These are phyloP conservation scores for Esox masquinongy DNA, from an alignment of 2,797 vertebrate species.

Conservation along the genomic window DNA sequence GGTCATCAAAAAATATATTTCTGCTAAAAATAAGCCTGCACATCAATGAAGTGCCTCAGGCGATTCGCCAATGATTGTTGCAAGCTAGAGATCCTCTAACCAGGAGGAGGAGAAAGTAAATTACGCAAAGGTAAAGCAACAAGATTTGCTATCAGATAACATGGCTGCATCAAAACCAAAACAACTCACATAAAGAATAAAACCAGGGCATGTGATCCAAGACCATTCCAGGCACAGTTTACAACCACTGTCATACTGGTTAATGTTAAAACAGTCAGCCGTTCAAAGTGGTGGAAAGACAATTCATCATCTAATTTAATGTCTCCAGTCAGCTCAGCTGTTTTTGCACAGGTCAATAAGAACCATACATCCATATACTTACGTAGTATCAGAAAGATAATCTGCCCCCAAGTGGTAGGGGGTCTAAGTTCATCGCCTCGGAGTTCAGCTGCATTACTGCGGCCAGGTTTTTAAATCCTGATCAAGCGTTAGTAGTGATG, in stretches of 20 bases:
- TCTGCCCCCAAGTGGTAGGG: too few relatives aligned
- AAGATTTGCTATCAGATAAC: not conserved
- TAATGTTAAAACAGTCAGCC: slow-evolving; percentile 34
- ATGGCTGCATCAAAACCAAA: not conserved
- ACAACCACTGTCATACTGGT: slow-evolving; percentile 24
- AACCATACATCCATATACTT: not conserved
- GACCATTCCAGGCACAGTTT: slow-evolving; percentile 12
- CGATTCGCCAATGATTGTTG: not conserved
- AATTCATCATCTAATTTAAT: too few relatives aligned
- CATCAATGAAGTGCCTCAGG: not conserved
- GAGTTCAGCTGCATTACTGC: too few relatives aligned
- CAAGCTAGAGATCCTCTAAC: not conserved
- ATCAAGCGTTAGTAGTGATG: not conserved
- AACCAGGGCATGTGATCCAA: not conserved
- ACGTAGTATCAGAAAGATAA: not conserved
- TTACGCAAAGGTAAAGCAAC: not conserved
- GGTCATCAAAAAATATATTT: not conserved
- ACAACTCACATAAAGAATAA: not conserved
- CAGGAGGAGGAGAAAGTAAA: not conserved
- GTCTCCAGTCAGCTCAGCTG: too few relatives aligned
- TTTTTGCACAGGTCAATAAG: too few relatives aligned
- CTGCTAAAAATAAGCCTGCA: not conserved
- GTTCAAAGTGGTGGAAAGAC: slow-evolving; percentile 31
- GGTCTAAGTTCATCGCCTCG: too few relatives aligned
- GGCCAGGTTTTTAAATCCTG: too few relatives aligned